Base-by-base conservation (phyloP, 2,888 invertebrate genomes). In the Drepanosiphum platanoidis region DNA sequence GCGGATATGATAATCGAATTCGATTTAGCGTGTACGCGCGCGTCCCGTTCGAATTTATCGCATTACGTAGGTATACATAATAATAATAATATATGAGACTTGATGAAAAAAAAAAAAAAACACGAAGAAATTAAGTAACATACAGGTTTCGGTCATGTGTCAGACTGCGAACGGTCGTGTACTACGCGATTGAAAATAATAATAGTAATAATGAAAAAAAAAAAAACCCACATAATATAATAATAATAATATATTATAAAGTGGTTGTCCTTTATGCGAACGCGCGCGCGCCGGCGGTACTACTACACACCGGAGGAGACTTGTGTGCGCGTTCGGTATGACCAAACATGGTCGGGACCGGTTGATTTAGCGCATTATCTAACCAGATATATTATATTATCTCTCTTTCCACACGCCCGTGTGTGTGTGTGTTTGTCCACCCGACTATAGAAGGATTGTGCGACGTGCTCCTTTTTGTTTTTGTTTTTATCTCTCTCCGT, bases 321-420 rank as follows among this genome's bases (percentile, higher is more conserved):
- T 27, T 36, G 77, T n/a, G n/a, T n/a, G n/a, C n/a, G n/a, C n/a
- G n/a, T 70, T 68, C 39, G 84, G 39, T 74, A 64, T 75, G 83
- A 84, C 84, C 77, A 70, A 77, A 84, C 77, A 84, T 84, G 84
- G 84, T 39, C 32, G 68, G 52, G 84, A 84, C 84, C 22, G 84
- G 84, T 84, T 84, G 75, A 84, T 84, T 84, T 84, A 84, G 84
- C 84, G 84, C 58, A 58, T 84, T 84, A 84, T 83, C 83, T 83
- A 83, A 83, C 84, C 83, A 30, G 83, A 70, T 77, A 68, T 58
- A 75, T 83, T 75, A 39, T 39, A 39, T 68, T 84, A 75, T 77
- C 58, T 52, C 66, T 42, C 15, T 70, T 9, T 64, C 18, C 58
- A 58, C 52, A 83, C 58, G 39, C 75, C n/a, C 30, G 18, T 18